Evolutionary conservation across 2,113 vertebrate genomes (phyloP), one percentile per base, ranked within the genome.

Genomic region (Tympanuchus pallidicinctus): DNA sequence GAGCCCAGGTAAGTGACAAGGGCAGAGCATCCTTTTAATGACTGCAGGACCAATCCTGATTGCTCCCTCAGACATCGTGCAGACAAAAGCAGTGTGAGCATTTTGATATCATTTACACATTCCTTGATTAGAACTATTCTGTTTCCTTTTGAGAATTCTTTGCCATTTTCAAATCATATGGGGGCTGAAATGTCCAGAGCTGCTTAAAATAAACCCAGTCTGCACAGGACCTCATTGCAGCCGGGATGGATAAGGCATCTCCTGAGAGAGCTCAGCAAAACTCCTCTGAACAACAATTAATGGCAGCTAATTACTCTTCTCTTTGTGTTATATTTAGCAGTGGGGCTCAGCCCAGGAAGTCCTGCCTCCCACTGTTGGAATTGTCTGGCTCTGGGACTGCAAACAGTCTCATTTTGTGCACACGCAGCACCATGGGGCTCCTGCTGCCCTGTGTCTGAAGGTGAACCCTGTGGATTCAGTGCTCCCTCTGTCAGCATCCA

Each of bases 241-340:
- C 78, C 56, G 7, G 71, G 75, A 78, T 1, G 90, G 69, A 76
- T n/a, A 88, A 79, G 70, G 81, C 88, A 8, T 54, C 90, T 92
- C 78, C 70, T 3, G 42, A 80, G 90, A 66, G 38, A 22, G 92
- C 56, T 75, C 81, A 82, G 94, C 66, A 50, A 63, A 87, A 88
- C 48, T 86, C 87, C 87, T 34, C 65, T 71, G 91, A 72, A 78
- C 93, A 96, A 97, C 97, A 97, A 97, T 96, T 90, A 96, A 74
- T 50, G 79, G 90, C 95, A 94, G 92, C 89, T 96, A 96, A 97
- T 96, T 94, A 90, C 92, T 91, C 88, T 97, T 97, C 97, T 97
- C 95, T 98, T 97, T 98, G 95, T 96, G 96, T 98, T 98, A 95
- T 97, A 95, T 97, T 98, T 97, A 98, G 97, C 91, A 97, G 95